These are phyloP conservation scores for Ophthalmolycus amberensis DNA, from an alignment of 2,113 vertebrate species.

Conservation along the genomic window DNA sequence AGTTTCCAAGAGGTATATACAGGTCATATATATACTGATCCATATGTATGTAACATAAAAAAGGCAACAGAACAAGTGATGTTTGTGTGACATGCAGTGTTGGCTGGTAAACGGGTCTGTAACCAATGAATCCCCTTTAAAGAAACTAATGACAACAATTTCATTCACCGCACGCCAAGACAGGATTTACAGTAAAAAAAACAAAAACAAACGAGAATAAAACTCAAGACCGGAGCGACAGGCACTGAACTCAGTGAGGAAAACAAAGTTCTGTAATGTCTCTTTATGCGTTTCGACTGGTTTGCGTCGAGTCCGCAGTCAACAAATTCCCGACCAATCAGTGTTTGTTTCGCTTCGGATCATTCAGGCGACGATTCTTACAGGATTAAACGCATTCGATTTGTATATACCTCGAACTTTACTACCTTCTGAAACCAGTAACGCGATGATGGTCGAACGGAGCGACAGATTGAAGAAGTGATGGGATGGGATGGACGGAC, in stretches of 20 bases:
- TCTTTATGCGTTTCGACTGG: constrained; percentile 15
- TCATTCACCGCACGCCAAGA: constrained; percentile 50
- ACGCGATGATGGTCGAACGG: not conserved
- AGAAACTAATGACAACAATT: constrained; percentile 40
- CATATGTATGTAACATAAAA: constrained; percentile 64
- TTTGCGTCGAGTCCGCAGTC: constrained; percentile 14
- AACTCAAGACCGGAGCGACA: constrained; percentile 35
- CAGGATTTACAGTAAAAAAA: constrained; percentile 60
- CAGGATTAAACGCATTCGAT: constrained; percentile 16
- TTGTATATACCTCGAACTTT: constrained; percentile 1
- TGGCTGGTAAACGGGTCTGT: constrained; percentile 19
- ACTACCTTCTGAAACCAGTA: constrained; percentile 21
- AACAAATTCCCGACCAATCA: constrained; percentile 1
- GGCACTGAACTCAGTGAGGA: constrained; percentile 40
- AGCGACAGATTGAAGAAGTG: constrained; percentile 26
- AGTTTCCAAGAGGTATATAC: constrained; percentile 69
- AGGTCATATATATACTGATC: constrained; percentile 61
- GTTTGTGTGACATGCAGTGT: constrained; percentile 31
- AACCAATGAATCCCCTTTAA: constrained; percentile 24
- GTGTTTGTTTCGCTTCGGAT: constrained; percentile 11
- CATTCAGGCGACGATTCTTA: not conserved
- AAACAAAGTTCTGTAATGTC: constrained; percentile 28
- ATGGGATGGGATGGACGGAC: not conserved
- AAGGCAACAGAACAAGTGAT: constrained; percentile 64
- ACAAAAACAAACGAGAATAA: constrained; percentile 36